phyloP scores from a whole-genome alignment of 2,797 vertebrate genomes.

The Neostethus bicornis region DNA sequence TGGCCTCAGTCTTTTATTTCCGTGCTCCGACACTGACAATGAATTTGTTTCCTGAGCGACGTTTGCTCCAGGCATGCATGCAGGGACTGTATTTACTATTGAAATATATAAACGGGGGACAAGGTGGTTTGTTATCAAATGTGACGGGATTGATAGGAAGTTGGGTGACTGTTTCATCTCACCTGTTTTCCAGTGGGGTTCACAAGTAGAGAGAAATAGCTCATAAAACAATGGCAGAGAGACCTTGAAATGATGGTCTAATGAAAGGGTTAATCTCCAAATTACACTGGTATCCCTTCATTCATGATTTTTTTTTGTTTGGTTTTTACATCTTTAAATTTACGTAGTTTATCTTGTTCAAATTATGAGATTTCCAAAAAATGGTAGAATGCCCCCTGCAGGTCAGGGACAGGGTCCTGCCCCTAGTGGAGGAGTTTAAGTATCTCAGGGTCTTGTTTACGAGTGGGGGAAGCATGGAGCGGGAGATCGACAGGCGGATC shows the following conservation, averaged over 20 bases:
- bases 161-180: constrained; percentile 69
- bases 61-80: constrained; percentile 45
- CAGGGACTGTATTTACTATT: constrained; percentile 61
- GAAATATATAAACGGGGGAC: constrained; percentile 67
- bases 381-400: too few species aligned
- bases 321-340: constrained; percentile 39
- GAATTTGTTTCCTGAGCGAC: constrained; percentile 70
- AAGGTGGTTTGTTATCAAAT: constrained; percentile 69
- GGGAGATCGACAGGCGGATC: too few species aligned
- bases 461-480: too few species aligned
- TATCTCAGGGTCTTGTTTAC: too few species aligned
- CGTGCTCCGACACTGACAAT: constrained; percentile 59
- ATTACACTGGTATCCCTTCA: constrained; percentile 41
- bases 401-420: too few species aligned
- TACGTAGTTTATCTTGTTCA: constrained; percentile 19
- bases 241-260: constrained; percentile 64
- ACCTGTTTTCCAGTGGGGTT: constrained; percentile 71
- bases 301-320: constrained; percentile 45
- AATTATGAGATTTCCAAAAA: too few species aligned
- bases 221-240: constrained; percentile 62
- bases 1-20: constrained; percentile 68
- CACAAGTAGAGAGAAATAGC: constrained; percentile 40
- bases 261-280: constrained; percentile 66
- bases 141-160: constrained; percentile 61
- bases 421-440: too few species aligned